A percentile compares a stretch with the other conserved stretches of the same genome.
phyloP scores from a whole-genome alignment of 2,888 invertebrate species.

The Catonia carolina region DNA sequence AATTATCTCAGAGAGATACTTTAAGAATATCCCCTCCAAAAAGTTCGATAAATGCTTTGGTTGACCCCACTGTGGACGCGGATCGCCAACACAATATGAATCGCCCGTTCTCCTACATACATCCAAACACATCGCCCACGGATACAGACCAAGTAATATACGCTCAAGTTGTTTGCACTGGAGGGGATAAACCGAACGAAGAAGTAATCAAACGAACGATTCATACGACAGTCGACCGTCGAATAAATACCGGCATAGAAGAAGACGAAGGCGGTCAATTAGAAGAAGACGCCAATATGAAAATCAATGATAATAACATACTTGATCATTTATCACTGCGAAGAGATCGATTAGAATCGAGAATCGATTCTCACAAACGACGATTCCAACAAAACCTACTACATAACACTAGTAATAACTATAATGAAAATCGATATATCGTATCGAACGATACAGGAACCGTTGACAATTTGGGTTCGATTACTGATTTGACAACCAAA shows the following conservation, averaged over 20 bases:
- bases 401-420: constrained; percentile 5
- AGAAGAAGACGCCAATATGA: too few species aligned
- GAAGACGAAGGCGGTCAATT: too few species aligned
- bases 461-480: not conserved
- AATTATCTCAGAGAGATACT: too few species aligned
- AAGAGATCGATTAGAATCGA: constrained; percentile 66
- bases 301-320: too few species aligned
- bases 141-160: constrained; percentile 4
- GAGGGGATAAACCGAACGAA: constrained; percentile 22
- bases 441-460: not conserved
- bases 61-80: constrained; percentile 51
- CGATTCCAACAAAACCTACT: constrained; percentile 2
- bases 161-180: constrained; percentile 9
- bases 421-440: constrained; percentile 18
- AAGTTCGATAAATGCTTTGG: too few species aligned
- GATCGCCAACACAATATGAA: constrained; percentile 62
- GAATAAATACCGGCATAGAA: constrained; percentile 37
- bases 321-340: constrained; percentile 52
- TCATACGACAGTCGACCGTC: constrained; percentile 10
- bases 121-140: constrained; percentile 40
- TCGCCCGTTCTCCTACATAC: constrained; percentile 75
- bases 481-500: constrained; percentile 3
- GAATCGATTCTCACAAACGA: constrained; percentile 43
- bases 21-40: too few species aligned
- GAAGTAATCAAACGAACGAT: constrained; percentile 21